Evolutionary conservation across 2,113 vertebrate genomes (phyloP), one percentile per base, ranked within the genome.

Genomic region (Paraplagusia blochii): DNA sequence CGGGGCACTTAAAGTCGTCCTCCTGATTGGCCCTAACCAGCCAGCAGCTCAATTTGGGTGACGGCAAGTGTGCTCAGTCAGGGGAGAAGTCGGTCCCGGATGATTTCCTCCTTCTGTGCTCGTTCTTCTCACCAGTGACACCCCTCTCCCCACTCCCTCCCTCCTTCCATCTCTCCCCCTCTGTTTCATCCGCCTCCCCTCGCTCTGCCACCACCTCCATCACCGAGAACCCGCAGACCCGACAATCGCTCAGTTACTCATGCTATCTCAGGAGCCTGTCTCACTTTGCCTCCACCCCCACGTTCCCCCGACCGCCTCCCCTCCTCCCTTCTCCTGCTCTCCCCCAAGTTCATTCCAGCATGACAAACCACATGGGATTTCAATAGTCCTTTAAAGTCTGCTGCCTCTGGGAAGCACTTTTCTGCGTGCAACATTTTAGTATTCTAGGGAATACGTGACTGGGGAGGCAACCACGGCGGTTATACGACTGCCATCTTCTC

Each of bases 341-440:
- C 49, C 36, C 74, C 68, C 59, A 46, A 73, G 69, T 76, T 85
- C 83, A 82, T 88, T 87, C 83, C 83, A 88, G 86, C 86, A 84
- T 90, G 88, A 89, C 86, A 89, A 89, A 87, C 86, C 87, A 78
- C 87, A 86, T 74, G 85, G 87, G 87, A 91, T 88, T 88, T 88
- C 85, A 81, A 71, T 76, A 80, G 86, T 84, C 87, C 87, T 89
- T 88, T 89, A 89, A 88, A 88, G 83, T 82, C 80, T 77, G 83
- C 85, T 76, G 81, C 86, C 85, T 88, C 84, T 88, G 85, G 89
- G 88, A 90, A 84, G 66, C 78, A 65, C 80, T 81, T 76, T 81
- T 87, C 86, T 84, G 81, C 73, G 65, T 79, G 85, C 85, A 80
- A 76, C 81, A 68, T 88, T 89, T 90, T 89, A 85, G 81, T 86